Percentiles rank a stretch among this genome's conserved stretches.
These are phyloP conservation scores for Ctenomys sociabilis DNA, from an alignment of 2,113 vertebrate species.

Conservation along the genomic window DNA sequence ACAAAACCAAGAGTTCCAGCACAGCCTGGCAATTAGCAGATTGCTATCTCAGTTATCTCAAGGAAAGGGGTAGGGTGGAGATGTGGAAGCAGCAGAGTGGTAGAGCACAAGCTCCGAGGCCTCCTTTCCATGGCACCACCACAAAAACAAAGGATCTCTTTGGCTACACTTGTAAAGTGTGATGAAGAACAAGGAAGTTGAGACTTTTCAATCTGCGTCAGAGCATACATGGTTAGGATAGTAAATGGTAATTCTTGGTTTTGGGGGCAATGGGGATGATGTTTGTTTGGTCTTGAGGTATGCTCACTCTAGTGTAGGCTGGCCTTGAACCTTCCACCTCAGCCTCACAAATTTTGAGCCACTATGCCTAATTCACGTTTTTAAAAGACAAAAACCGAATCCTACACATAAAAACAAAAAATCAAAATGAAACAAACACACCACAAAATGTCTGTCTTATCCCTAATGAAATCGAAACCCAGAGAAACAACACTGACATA, in stretches of 20 bases:
- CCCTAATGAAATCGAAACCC: rapidly evolving
- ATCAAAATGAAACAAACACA: background rate
- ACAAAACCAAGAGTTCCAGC: background rate
- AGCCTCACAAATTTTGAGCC: background rate
- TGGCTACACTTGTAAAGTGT: background rate
- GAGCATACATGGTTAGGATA: background rate
- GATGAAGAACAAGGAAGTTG: background rate
- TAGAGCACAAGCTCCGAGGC: background rate
- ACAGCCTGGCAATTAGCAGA: background rate
- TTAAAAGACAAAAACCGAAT: background rate
- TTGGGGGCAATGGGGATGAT: no score
- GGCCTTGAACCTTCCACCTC: background rate
- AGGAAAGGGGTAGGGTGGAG: background rate
- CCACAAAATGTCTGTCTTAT: rapidly evolving
- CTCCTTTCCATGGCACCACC: background rate
- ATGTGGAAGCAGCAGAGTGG: background rate
- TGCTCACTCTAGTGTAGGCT: background rate
- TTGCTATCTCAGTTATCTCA: background rate
- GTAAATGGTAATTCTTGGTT: background rate
- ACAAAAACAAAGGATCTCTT: background rate
- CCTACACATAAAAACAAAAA: background rate
- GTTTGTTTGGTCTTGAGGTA: background rate
- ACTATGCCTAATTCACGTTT: background rate
- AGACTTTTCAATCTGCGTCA: background rate
- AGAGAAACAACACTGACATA: rapidly evolving